A percentile compares a stretch with the other conserved stretches of the same genome.
These are phyloP conservation scores for Gadus chalcogrammus DNA, from an alignment of 2,113 vertebrate genomes.

Conservation along the genomic window DNA sequence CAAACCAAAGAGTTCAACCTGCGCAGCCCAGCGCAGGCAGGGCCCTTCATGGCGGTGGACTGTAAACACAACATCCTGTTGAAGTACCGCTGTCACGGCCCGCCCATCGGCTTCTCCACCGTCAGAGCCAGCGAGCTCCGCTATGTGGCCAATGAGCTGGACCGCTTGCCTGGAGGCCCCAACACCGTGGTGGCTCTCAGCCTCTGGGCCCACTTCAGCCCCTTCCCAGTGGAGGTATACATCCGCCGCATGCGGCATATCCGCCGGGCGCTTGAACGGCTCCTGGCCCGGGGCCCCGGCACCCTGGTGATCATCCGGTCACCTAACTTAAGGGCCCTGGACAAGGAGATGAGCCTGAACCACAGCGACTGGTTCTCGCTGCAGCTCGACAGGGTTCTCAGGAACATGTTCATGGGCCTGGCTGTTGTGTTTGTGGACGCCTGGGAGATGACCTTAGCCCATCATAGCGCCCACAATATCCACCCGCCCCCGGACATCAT, in stretches of 20 bases:
- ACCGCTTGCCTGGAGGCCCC: slow-evolving; percentile 84
- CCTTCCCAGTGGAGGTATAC: slow-evolving; percentile 89
- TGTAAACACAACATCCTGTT: slow-evolving; percentile 83
- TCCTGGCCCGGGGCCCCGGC: slow-evolving; percentile 85
- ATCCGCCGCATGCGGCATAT: slow-evolving; percentile 88
- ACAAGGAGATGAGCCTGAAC: slow-evolving; percentile 87
- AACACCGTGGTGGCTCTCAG: slow-evolving; percentile 85
- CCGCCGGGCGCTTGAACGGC: slow-evolving; percentile 78
- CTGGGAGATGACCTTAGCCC: slow-evolving; percentile 93
- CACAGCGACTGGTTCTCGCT: slow-evolving; percentile 96
- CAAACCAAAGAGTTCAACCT: slow-evolving; percentile 89
- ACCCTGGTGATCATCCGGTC: slow-evolving; percentile 84
- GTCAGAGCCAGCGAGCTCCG: slow-evolving; percentile 84
- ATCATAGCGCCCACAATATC: slow-evolving; percentile 85
- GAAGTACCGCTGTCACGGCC: slow-evolving; percentile 89
- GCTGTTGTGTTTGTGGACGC: slow-evolving; percentile 88
- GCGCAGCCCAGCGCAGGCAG: slow-evolving; percentile 87
- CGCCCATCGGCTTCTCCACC: slow-evolving; percentile 89
- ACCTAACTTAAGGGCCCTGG: slow-evolving; percentile 84
- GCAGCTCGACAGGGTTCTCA: slow-evolving; percentile 85
- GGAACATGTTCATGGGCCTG: slow-evolving; percentile 90
- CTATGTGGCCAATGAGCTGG: slow-evolving; percentile 89
- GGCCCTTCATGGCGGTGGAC: slow-evolving; percentile 91
- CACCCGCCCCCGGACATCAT: slow-evolving; percentile 85
- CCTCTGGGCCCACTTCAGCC: slow-evolving; percentile 96